Evolutionary conservation across 2,888 invertebrate species (phyloP), one percentile per base, ranked within the genome.

Genomic region (Orthosia gothica): DNA sequence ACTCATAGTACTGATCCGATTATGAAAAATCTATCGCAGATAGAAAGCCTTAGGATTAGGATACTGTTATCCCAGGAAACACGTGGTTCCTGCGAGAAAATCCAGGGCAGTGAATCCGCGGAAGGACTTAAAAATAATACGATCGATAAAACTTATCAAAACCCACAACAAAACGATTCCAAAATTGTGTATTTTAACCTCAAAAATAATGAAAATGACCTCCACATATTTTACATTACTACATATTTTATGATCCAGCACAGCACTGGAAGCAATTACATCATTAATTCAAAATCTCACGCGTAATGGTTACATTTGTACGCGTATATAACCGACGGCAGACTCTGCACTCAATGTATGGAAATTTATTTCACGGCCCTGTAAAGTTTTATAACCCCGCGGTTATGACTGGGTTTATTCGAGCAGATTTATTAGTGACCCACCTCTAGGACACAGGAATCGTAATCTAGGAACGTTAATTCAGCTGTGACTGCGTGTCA

Each of bases 401-500:
- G 87, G 88, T 91, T 90, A 91, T 89, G 88, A 87, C 86, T 85
- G 88, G 88, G 89, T 91, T 92, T 89, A 91, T 90, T 90, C 87
- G 88, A 87, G 86, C 90, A 89, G 92, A 93, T 93, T 93, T 93
- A 92, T 92, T 92, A 91, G 90, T 91, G 90, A 88, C 91, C 90
- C 88, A 90, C 91, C 89, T 89, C 83, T 81, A 75, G 64, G 87
- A 89, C 90, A 90, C 90, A 74, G 77, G 87, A 91, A 91, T 92
- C 90, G 91, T 92, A 92, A 92, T 92, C 91, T 90, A 88, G 85
- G 84, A 90, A 91, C 88, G 93, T 92, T 93, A 93, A 93, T 93
- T 92, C 90, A 89, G 89, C 90, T 89, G 91, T 91, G 89, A 90
- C 89, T 90, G 89, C 87, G 88, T 89, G 92, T 90, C 89, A 89